A percentile compares a stretch with the other conserved stretches of the same genome.
phyloP scores from a whole-genome alignment of 2,113 vertebrate genomes.

The Larimichthys polyactis region DNA sequence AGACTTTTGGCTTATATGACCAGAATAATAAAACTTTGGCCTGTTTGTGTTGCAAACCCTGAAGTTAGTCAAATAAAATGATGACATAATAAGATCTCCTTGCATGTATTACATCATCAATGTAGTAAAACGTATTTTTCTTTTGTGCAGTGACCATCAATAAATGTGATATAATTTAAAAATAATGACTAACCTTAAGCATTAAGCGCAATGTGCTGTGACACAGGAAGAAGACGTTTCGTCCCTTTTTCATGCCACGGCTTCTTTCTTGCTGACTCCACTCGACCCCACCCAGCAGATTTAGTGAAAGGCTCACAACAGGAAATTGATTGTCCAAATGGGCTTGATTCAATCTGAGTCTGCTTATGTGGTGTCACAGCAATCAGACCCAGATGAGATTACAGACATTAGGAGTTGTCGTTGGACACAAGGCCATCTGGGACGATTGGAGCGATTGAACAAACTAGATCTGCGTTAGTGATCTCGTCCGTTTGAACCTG shows the following conservation, averaged over 20 bases:
- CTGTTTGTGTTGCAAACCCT: too few relatives aligned
- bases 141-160: background rate
- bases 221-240: background rate
- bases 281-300: conserved; percentile 23
- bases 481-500: conserved; percentile 19
- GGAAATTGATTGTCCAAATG: conserved; percentile 68
- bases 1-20: background rate
- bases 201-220: too few relatives aligned
- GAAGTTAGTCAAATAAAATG: too few relatives aligned
- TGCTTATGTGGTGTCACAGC: conserved; percentile 58
- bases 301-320: conserved; percentile 52
- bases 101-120: background rate
- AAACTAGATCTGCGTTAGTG: conserved; percentile 50
- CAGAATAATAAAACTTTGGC: background rate
- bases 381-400: conserved; percentile 71
- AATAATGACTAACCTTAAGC: background rate
- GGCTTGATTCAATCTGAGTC: conserved; percentile 68
- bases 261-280: background rate
- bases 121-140: background rate
- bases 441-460: conserved; percentile 36
- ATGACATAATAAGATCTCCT: background rate
- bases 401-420: conserved; percentile 52
- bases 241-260: background rate
- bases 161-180: background rate
- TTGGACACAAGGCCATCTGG: conserved; percentile 65